Evolutionary conservation across 2,113 vertebrate genomes (phyloP).

Genomic region (Lagopus leucura): DNA sequence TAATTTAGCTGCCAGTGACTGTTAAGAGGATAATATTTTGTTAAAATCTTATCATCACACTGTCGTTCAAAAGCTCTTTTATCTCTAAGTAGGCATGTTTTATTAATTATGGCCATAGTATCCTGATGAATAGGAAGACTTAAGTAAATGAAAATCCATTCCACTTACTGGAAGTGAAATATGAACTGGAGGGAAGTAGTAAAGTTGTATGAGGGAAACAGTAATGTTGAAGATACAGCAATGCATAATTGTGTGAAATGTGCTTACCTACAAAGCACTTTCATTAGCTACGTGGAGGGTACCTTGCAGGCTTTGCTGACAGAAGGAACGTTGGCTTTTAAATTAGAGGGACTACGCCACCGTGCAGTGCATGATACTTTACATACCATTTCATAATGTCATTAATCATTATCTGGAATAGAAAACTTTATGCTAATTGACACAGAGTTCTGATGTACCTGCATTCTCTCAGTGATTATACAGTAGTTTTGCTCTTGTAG

Average conservation of each 20-base stretch:
- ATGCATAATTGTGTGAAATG: background rate
- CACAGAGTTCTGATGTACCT: background rate
- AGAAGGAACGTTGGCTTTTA: background rate
- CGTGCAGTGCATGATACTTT: background rate
- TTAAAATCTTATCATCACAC: background rate
- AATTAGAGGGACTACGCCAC: background rate
- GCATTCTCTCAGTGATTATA: background rate
- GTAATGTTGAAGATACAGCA: background rate
- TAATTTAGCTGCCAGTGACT: background rate
- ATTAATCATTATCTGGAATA: background rate
- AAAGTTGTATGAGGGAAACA: background rate
- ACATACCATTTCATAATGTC: background rate
- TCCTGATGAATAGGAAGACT: background rate
- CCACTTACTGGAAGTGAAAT: background rate
- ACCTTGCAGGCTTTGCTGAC: conserved; percentile 15
- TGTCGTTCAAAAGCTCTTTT: background rate
- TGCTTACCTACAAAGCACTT: background rate
- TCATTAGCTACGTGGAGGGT: background rate
- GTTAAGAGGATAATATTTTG: background rate
- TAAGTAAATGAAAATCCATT: conserved; percentile 20
- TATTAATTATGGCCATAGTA: background rate
- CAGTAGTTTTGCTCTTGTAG: background rate
- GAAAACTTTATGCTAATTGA: background rate
- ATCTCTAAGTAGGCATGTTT: conserved; percentile 9
- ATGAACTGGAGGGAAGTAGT: background rate